Evolutionary conservation across 2,888 invertebrate genomes (phyloP).

Genomic region (Monochamus alternatus): DNA sequence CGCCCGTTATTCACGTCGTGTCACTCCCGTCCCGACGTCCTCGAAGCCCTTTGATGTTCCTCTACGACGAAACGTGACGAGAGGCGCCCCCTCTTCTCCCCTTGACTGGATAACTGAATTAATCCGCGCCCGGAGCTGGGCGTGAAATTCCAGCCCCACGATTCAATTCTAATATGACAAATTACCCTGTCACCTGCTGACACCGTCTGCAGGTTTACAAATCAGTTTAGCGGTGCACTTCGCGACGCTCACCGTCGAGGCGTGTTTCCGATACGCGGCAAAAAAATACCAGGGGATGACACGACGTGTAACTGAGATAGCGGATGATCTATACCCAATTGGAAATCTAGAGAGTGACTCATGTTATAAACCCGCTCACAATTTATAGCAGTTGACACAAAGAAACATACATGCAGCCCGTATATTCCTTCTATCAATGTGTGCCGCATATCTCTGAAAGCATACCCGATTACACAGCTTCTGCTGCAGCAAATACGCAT

Average conservation of each 20-base stretch:
- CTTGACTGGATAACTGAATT: slow-evolving; percentile 47
- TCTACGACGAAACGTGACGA: slow-evolving; percentile 53
- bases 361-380: no score
- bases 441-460: no score
- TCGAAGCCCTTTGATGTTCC: slow-evolving; percentile 55
- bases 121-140: slow-evolving; percentile 33
- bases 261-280: neutral
- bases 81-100: slow-evolving; percentile 23
- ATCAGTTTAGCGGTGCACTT: slow-evolving; percentile 36
- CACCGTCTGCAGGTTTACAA: slow-evolving; percentile 44
- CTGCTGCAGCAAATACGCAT: no score
- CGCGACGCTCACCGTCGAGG: neutral
- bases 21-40: slow-evolving; percentile 42
- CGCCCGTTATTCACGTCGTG: slow-evolving; percentile 60
- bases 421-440: no score
- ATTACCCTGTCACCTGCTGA: slow-evolving; percentile 48
- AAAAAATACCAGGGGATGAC: no score
- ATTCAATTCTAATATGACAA: slow-evolving; percentile 47
- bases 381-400: no score
- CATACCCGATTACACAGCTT: no score
- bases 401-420: no score
- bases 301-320: no score
- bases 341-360: no score
- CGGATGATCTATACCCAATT: no score
- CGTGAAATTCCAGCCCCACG: slow-evolving; percentile 40